Evolutionary conservation across 2,113 vertebrate species (phyloP).

Genomic region (Chlorodrepanis virens): DNA sequence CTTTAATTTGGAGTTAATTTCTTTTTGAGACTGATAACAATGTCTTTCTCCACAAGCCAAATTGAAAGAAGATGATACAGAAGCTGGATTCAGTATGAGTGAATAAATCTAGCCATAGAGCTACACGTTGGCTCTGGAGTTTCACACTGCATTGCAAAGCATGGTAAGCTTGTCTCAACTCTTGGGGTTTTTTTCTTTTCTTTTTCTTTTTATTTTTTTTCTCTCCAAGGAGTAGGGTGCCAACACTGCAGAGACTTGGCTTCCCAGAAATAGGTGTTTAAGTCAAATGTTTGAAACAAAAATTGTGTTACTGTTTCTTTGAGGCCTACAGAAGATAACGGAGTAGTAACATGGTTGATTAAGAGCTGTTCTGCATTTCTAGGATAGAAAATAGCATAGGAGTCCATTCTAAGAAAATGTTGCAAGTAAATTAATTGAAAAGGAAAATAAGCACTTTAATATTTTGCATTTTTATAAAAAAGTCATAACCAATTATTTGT

Average conservation of each 20-base stretch:
- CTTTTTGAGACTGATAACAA: background rate
- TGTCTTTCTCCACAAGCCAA: background rate
- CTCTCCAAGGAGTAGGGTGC: background rate
- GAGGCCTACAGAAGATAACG: background rate
- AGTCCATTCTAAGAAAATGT: background rate
- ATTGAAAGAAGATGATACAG: background rate
- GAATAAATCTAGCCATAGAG: background rate
- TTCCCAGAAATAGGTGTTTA: conserved; percentile 40
- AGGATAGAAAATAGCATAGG: background rate
- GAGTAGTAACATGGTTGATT: background rate
- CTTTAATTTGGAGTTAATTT: background rate
- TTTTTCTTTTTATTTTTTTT: background rate
- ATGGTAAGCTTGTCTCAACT: background rate
- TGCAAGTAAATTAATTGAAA: background rate
- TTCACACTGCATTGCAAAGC: background rate
- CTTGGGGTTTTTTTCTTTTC: fast-evolving
- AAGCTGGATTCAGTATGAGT: background rate
- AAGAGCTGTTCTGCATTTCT: background rate
- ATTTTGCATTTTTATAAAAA: background rate
- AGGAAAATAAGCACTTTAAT: background rate
- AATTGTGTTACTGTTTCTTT: conserved; percentile 12
- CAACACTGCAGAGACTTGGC: background rate
- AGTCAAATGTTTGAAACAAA: conserved; percentile 3
- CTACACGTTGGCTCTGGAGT: background rate
- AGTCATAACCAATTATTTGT: background rate